These are phyloP conservation scores for Pseudomugil gertrudae DNA, from an alignment of 2,797 vertebrate genomes.

Conservation along the genomic window DNA sequence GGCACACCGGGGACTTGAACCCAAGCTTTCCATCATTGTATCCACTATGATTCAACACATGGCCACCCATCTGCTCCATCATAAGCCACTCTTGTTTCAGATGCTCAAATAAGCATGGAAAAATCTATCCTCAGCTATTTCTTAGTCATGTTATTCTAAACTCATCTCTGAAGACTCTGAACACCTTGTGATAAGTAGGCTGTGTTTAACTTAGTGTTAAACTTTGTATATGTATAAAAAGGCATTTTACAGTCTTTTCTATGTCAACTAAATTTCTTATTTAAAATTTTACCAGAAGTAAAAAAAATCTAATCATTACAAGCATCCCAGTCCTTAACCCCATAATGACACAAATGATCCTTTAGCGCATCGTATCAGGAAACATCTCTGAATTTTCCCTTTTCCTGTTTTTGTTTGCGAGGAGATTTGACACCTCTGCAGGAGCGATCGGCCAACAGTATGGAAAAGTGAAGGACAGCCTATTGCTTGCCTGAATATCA, in stretches of 20 bases:
- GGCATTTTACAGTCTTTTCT: not conserved
- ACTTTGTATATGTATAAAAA: not conserved
- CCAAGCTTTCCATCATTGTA: too few species aligned
- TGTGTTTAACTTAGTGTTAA: too few species aligned
- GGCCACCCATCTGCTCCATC: not conserved
- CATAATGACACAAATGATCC: not conserved
- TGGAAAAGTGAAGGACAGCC: conserved; percentile 44
- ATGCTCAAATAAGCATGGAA: not conserved
- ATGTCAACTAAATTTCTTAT: not conserved
- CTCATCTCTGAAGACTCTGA: too few species aligned
- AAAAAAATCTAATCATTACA: not conserved
- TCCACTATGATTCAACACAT: not conserved
- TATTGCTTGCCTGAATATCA: conserved; percentile 47
- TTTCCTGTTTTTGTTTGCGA: conserved; percentile 16
- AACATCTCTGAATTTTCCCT: conserved; percentile 3
- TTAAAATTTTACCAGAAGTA: not conserved
- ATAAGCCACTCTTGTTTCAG: not conserved
- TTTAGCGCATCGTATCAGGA: not conserved
- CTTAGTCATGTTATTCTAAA: too few species aligned
- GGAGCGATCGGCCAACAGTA: conserved; percentile 28
- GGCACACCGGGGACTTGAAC: too few species aligned
- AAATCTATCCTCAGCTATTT: not conserved
- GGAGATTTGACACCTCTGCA: conserved; percentile 47
- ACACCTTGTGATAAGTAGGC: not conserved
- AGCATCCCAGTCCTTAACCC: not conserved